Evolutionary conservation across 2,797 vertebrate genomes (phyloP).

Genomic region (Xiphorhynchus erythropygius): DNA sequence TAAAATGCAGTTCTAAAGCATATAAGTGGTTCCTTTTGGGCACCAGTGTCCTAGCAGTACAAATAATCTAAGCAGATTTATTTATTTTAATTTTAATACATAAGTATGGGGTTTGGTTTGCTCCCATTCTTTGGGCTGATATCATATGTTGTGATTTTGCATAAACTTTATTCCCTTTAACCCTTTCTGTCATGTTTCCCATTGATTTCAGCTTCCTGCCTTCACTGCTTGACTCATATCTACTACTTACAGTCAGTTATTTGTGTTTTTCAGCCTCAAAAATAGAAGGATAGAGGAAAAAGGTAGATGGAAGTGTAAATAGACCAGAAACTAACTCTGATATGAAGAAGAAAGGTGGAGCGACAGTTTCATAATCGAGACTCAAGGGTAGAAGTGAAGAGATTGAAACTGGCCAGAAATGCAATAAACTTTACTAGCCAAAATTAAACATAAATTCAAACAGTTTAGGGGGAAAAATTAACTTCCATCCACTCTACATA

Average conservation of each 20-base stretch:
- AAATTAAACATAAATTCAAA: neutral
- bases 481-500: neutral
- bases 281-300: neutral
- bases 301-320: neutral
- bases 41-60: neutral
- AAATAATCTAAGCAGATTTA: neutral
- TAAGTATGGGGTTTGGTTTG: neutral
- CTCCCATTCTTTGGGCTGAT: neutral
- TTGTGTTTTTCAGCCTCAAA: neutral
- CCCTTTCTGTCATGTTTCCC: neutral
- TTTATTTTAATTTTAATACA: neutral
- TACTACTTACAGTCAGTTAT: neutral
- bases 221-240: neutral
- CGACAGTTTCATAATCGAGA: neutral
- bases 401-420: neutral
- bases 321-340: neutral
- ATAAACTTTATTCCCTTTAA: neutral
- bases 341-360: neutral
- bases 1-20: neutral
- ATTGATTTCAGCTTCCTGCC: neutral
- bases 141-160: neutral
- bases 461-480: fast-evolving
- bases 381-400: neutral
- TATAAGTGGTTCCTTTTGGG: neutral
- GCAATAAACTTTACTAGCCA: neutral